phyloP scores from a whole-genome alignment of 1,140 invertebrate species.

The Drosophila virilis region DNA sequence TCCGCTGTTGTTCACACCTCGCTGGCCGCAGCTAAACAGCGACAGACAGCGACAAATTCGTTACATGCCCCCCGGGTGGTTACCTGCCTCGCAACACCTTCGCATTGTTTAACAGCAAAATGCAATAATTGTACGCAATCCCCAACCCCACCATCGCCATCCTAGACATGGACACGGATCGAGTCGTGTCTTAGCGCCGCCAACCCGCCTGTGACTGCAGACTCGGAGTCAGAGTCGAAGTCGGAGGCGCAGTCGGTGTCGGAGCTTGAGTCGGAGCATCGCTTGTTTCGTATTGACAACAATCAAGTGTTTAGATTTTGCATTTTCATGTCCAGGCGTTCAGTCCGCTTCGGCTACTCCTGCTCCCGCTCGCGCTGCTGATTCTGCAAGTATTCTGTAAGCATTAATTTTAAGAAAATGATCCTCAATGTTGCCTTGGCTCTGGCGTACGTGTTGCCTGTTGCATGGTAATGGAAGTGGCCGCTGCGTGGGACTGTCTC shows the following conservation, averaged over 20 bases:
- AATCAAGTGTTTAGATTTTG: conserved; percentile 58
- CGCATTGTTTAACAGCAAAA: conserved; percentile 72
- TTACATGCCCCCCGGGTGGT: conserved; percentile 52
- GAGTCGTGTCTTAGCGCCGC: conserved; percentile 21
- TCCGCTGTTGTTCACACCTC: conserved; percentile 66
- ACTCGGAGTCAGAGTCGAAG: too few species aligned
- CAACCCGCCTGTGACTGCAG: too few species aligned
- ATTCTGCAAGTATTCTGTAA: conserved; percentile 27
- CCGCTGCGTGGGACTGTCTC: conserved; percentile 23
- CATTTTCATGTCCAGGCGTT: conserved; percentile 44
- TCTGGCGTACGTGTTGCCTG: conserved; percentile 1
- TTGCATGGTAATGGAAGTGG: not conserved
- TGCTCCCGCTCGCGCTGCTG: not conserved
- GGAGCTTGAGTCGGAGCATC: not conserved
- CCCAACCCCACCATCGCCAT: conserved; percentile 11
- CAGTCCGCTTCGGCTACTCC: not conserved
- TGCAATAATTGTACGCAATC: conserved; percentile 71
- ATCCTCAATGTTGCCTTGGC: conserved; percentile 17
- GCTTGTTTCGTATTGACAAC: conserved; percentile 50
- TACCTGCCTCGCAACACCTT: conserved; percentile 37
- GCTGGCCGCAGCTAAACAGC: conserved; percentile 46
- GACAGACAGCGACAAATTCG: conserved; percentile 73
- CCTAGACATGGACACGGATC: conserved; percentile 11
- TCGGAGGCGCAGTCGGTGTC: too few species aligned
- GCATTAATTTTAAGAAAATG: conserved; percentile 37